Evolutionary conservation across 30 jellyfish, hydroid and myxozoan genomes (phyloP).

Genomic region (Hydractinia symbiolongicarpus): DNA sequence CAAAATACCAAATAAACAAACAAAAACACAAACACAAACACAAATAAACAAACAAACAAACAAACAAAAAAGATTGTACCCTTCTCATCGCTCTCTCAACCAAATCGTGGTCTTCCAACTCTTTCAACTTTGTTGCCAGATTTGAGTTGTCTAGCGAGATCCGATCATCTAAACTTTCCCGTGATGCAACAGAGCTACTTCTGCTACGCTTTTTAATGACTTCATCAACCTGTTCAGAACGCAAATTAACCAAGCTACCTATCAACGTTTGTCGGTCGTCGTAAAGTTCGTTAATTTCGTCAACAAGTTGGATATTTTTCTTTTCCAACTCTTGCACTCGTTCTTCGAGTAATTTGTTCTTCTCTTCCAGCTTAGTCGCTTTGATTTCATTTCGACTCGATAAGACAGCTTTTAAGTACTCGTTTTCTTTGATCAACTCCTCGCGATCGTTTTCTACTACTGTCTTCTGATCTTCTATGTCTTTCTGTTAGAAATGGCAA

Average conservation of each 20-base stretch:
- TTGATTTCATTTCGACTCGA: conserved; percentile 77
- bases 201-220: conserved; percentile 36
- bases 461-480: conserved; percentile 49
- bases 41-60: not conserved
- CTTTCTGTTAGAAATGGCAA: not conserved
- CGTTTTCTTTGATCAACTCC: conserved; percentile 63
- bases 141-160: not conserved
- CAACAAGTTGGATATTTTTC: conserved; percentile 44
- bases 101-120: not conserved
- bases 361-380: conserved; percentile 39
- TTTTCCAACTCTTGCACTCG: conserved; percentile 46
- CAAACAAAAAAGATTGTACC: not conserved
- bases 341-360: conserved; percentile 47
- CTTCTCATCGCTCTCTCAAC: not conserved
- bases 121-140: not conserved
- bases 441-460: conserved; percentile 62
- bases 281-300: conserved; percentile 50
- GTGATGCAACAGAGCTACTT: conserved; percentile 13
- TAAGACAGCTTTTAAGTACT: conserved; percentile 59
- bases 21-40: not conserved
- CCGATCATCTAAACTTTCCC: conserved; percentile 13
- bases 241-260: conserved; percentile 63
- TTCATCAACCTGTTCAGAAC: conserved; percentile 79
- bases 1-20: not conserved
- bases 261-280: conserved; percentile 85